Base-by-base conservation (phyloP, 2,113 vertebrate species). In the Boleophthalmus pectinirostris region DNA sequence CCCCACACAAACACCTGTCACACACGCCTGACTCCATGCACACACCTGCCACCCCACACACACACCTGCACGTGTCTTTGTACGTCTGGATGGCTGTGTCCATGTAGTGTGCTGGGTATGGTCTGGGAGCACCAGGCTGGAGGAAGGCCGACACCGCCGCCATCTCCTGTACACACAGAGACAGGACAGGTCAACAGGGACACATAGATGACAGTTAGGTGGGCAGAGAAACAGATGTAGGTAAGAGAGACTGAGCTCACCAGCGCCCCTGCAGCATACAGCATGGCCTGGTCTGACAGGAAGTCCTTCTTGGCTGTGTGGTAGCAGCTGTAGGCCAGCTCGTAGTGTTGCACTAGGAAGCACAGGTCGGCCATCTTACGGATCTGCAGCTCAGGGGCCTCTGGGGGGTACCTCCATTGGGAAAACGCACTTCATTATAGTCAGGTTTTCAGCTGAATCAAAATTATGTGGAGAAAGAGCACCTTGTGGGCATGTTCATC, bases 271-370 rank as follows among this genome's bases (percentile, higher is more conserved):
- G 98, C 98, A 82, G 97, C 97, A 84, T 99, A 99, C 74, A 99
- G 92, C 97, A 98, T 97, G 85, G 97, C 98, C 93, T 99, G 97
- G 91, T 99, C 98, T 66, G 95, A 98, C 77, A 98, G 93, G 86
- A 99, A 99, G 90, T 99, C 98, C 73, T 99, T 99, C 89, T 99
- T 99, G 76, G 97, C 98, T 35, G 96, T 98, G 90, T 99, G 98
- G 86, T 99, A 99, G 83, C 97, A 99, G 91, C 87, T 99, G 81
- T 99, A 99, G 25, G 98, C 98, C 91, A 99, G 88, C 68, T 99
- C 98, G 74, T 99, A 99, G 90, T 98, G 97, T 43, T 99, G 98
- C 47, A 99, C 96, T 90, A 99, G 93, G 91, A 99, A 98, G 87
- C 98, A 99, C 65, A 99, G 90, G 87, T 99, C 98, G 10, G 97